phyloP scores from a whole-genome alignment of 2,797 vertebrate species.

The Emydoidea blandingii region DNA sequence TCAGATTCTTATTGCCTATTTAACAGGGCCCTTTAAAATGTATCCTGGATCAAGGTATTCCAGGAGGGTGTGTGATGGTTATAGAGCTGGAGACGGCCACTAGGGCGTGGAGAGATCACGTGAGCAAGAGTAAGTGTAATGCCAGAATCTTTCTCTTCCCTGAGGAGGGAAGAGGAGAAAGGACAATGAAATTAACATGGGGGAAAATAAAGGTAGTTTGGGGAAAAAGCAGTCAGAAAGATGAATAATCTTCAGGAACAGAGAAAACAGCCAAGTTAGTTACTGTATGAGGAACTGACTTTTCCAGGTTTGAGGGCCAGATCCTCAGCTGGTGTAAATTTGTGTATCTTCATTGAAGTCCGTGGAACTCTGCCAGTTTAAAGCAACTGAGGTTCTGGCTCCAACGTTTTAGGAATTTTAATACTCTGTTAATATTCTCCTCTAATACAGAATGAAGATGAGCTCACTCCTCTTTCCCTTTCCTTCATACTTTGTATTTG shows the following conservation, averaged over 20 bases:
- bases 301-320: not conserved
- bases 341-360: not conserved
- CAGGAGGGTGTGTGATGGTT: not conserved
- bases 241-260: conserved; percentile 45
- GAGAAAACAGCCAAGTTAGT: conserved; percentile 75
- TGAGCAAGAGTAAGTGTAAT: not conserved
- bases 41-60: not conserved
- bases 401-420: not conserved
- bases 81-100: not conserved
- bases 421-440: not conserved
- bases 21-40: not conserved
- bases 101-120: not conserved
- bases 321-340: not conserved
- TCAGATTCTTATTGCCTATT: not conserved
- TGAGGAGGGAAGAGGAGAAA: not conserved
- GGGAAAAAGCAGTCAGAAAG: not conserved
- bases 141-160: not conserved
- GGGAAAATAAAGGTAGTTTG: not conserved
- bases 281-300: not conserved
- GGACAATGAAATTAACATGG: not conserved
- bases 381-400: not conserved
- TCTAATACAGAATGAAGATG: not conserved
- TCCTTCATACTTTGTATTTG: not conserved
- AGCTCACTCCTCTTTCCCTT: not conserved
- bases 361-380: not conserved